A percentile compares a stretch with the other conserved stretches of the same genome.
phyloP scores from a whole-genome alignment of 2,797 vertebrate species.

The Anguilla pacifica region DNA sequence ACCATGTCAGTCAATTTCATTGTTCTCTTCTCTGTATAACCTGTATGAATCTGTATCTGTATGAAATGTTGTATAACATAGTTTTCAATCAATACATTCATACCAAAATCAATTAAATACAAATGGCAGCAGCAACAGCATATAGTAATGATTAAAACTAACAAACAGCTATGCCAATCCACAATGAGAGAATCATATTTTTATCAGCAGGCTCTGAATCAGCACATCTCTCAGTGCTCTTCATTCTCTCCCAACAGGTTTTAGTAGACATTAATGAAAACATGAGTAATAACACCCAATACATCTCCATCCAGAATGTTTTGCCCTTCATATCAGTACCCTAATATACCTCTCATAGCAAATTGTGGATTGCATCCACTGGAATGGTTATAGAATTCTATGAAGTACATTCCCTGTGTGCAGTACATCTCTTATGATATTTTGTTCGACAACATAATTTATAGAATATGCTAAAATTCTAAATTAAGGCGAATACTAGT shows the following conservation, averaged over 20 bases:
- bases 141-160: too few species aligned
- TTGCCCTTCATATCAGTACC: background rate
- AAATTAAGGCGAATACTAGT: too few species aligned
- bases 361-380: background rate
- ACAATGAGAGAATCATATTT: constrained; percentile 50
- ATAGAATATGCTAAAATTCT: background rate
- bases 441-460: background rate
- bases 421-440: background rate
- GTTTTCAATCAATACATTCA: too few species aligned
- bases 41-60: too few species aligned
- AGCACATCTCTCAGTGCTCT: constrained; percentile 36
- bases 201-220: constrained; percentile 46
- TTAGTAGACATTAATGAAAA: constrained; percentile 26
- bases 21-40: too few species aligned
- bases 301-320: background rate
- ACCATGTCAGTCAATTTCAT: background rate
- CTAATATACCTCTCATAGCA: background rate
- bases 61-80: too few species aligned
- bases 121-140: too few species aligned
- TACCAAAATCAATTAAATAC: too few species aligned
- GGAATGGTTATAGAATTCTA: background rate
- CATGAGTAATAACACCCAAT: constrained; percentile 30
- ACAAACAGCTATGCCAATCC: background rate
- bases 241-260: constrained; percentile 2
- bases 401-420: background rate